Conservation (phyloP, 2,113 vertebrate genomes). For the Phocoena sinus region DNA sequence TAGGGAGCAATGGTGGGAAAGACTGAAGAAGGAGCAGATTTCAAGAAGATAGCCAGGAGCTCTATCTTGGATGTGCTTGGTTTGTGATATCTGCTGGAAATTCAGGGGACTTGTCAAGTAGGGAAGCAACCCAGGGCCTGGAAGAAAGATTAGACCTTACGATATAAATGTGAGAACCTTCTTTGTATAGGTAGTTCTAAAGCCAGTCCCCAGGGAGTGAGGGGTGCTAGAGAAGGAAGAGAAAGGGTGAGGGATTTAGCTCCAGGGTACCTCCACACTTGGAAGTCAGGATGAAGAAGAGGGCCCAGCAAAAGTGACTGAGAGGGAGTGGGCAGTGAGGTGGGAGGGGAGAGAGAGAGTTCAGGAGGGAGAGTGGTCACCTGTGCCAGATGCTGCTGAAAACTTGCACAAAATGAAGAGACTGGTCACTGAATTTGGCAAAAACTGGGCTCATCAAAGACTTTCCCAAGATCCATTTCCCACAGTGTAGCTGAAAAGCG, state of each 20-base stretch:
- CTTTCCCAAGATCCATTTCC: not conserved
- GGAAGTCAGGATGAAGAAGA: not conserved
- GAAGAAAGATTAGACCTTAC: not conserved
- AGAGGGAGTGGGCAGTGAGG: not conserved
- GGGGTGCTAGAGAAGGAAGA: not conserved
- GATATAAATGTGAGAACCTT: not conserved
- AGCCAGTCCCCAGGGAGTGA: not conserved
- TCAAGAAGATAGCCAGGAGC: not conserved
- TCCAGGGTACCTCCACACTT: not conserved
- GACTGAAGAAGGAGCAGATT: not conserved
- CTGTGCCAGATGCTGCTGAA: not conserved
- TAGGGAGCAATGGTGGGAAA: not conserved
- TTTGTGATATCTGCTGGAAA: not conserved
- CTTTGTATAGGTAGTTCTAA: not conserved
- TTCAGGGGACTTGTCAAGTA: not conserved
- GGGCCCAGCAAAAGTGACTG: not conserved
- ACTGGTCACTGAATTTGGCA: not conserved
- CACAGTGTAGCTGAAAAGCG: not conserved
- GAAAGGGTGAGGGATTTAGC: not conserved
- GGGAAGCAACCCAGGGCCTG: not conserved
- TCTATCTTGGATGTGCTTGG: not conserved
- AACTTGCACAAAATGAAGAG: not conserved
- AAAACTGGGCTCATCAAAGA: not conserved
- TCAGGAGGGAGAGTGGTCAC: not conserved
- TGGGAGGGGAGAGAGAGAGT: too few species aligned